Evolutionary conservation across 2,888 invertebrate genomes (phyloP), one percentile per base, ranked within the genome.

Genomic region (Hyppa rectilinea): DNA sequence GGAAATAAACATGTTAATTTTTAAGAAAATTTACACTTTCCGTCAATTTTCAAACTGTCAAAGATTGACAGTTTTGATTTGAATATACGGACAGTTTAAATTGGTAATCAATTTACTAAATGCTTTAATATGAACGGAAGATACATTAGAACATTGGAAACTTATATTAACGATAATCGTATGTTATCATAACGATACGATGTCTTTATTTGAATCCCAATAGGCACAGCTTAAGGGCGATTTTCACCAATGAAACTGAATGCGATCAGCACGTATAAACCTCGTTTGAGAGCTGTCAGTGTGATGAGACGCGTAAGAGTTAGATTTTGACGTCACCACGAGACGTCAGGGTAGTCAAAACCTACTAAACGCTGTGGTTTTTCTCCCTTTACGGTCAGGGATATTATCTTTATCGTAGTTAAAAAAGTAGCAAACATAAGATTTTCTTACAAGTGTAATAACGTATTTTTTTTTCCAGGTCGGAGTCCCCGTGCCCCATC

Each of bases 401-500:
- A 43, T 2, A 29, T 12, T 34, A 23, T 29, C 9, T 47, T 52
- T 29, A 1, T 29, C 7, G 20, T 14, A 26, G 14, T 9, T 45
- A 45, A 45, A 58, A n/a, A 14, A n/a, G 7, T 20, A 20, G 14
- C 12, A 12, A 26, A 20, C 17, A 17, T 10, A 17, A 4, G 5
- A 31, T 45, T 17, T 45, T 45, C 7, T 31, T 10, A 31, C 23
- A 23, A 34, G 17, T 34, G n/a, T 1, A 31, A 60, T 45, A 36
- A 50, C 0, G 4, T 0, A 40, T 2, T 0, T 63, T 12, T 47
- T 4, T 55, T 55, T 43, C 36, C 87, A 96, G 95, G 94, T 95
- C 49, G 95, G 95, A 47, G 91, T 94, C 0, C 95, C 95, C 34
- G 94, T 96, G 0, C 96, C 96, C 7, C 94, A 93, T 0, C 96